phyloP scores from a whole-genome alignment of 2,797 vertebrate species.

The Thripadectes ignobilis region DNA sequence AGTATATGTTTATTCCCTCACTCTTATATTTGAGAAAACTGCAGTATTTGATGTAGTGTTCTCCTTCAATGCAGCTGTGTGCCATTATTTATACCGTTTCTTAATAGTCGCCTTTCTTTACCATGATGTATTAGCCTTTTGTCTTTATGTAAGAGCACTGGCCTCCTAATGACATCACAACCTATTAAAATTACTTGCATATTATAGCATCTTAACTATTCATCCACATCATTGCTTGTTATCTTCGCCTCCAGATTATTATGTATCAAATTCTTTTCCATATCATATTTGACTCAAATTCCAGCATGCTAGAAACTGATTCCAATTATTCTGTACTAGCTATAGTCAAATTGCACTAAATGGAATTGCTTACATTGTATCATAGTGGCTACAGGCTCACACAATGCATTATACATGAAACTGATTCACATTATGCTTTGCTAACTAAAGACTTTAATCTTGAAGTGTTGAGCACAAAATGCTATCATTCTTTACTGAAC shows the following conservation, averaged over 20 bases:
- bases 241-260: conserved; percentile 19
- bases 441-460: conserved; percentile 67
- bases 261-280: conserved; percentile 32
- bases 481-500: conserved; percentile 64
- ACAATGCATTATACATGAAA: conserved; percentile 70
- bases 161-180: conserved; percentile 11
- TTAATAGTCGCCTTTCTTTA: conserved; percentile 35
- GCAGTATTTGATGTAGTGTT: neutral
- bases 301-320: conserved; percentile 55
- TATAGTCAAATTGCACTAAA: conserved; percentile 66
- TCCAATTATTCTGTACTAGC: conserved; percentile 68
- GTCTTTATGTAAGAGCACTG: neutral
- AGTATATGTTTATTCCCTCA: neutral
- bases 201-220: conserved; percentile 42
- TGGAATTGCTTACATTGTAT: conserved; percentile 70
- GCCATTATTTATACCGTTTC: conserved; percentile 2
- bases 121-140: neutral
- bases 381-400: conserved; percentile 46
- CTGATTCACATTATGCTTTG: conserved; percentile 63
- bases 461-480: conserved; percentile 61
- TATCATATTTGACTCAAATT: conserved; percentile 56
- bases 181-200: conserved; percentile 29
- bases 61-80: neutral
- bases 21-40: neutral
- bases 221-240: conserved; percentile 38